These are phyloP conservation scores for Nothoprocta pentlandii DNA, from an alignment of 2,113 vertebrate genomes.

Conservation along the genomic window DNA sequence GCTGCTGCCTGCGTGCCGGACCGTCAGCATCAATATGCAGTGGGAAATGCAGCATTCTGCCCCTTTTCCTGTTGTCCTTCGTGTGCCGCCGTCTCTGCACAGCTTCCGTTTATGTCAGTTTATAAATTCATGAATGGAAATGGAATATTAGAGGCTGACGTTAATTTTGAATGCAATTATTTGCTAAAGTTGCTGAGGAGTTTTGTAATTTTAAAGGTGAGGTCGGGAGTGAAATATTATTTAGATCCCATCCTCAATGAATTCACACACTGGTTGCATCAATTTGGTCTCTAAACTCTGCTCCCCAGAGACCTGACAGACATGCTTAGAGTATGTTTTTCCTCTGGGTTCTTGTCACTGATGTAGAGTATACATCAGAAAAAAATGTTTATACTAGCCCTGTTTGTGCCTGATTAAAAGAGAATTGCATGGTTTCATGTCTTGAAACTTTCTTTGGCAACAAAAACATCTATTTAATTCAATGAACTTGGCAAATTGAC, in stretches of 20 bases:
- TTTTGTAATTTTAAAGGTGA: neutral
- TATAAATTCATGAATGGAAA: neutral
- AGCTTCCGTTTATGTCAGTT: neutral
- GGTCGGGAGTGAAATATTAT: neutral
- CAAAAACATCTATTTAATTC: neutral
- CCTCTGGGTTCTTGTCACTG: neutral
- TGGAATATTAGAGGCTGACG: accelerated
- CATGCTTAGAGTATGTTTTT: accelerated
- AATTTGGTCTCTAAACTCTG: neutral
- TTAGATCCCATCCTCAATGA: neutral
- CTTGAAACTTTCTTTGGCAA: conserved; percentile 10
- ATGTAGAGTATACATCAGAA: neutral
- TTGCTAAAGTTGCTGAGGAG: neutral
- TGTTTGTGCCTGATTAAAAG: neutral
- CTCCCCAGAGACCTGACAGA: neutral
- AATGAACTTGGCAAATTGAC: conserved; percentile 21
- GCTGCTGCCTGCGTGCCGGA: neutral
- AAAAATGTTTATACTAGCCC: neutral
- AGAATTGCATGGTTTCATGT: neutral
- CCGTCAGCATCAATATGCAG: neutral
- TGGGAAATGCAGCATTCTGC: neutral
- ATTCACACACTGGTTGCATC: neutral
- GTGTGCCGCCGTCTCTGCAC: neutral
- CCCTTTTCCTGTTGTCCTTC: neutral
- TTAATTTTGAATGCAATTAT: accelerated